Percentiles rank a stretch among this genome's conserved stretches.
phyloP scores from a whole-genome alignment of 1,140 invertebrate genomes.

The Prorops nasuta region DNA sequence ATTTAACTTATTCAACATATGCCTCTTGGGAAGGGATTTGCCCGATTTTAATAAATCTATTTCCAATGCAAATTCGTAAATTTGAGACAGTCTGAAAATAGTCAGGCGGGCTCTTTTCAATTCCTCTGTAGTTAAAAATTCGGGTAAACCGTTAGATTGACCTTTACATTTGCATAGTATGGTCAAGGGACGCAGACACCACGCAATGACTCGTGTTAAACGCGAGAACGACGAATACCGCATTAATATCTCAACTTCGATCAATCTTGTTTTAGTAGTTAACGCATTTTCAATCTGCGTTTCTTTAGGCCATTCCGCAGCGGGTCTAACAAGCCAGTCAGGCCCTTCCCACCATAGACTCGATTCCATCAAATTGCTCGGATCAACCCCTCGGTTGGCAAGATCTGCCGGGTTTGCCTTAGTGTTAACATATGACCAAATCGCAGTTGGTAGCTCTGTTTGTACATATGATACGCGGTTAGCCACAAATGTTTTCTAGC shows the following conservation, averaged over 20 bases:
- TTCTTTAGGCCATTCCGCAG: background rate
- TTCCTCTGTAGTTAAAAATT: background rate
- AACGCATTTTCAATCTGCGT: background rate
- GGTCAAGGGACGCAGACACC: background rate
- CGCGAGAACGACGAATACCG: background rate
- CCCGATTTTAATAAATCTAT: background rate
- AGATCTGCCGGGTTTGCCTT: constrained; percentile 37
- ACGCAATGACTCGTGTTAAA: background rate
- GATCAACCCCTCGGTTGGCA: constrained; percentile 24
- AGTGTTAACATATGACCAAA: constrained; percentile 32
- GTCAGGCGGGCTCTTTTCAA: background rate
- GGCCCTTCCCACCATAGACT: constrained; percentile 31
- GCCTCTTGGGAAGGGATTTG: background rate
- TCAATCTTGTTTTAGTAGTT: background rate
- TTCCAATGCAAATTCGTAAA: background rate
- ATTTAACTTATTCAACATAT: constrained; percentile 2
- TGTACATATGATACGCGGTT: constrained; percentile 39
- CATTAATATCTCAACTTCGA: background rate
- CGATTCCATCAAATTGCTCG: constrained; percentile 3
- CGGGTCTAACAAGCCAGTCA: constrained; percentile 9
- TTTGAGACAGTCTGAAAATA: background rate
- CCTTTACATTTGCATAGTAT: background rate
- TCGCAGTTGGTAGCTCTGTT: constrained; percentile 13
- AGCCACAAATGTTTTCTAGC: constrained; percentile 4
- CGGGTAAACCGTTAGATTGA: background rate